Percentiles rank a stretch among this genome's conserved stretches.
Conservation (phyloP, 2,888 invertebrate genomes). For the Parnassius smintheus region DNA sequence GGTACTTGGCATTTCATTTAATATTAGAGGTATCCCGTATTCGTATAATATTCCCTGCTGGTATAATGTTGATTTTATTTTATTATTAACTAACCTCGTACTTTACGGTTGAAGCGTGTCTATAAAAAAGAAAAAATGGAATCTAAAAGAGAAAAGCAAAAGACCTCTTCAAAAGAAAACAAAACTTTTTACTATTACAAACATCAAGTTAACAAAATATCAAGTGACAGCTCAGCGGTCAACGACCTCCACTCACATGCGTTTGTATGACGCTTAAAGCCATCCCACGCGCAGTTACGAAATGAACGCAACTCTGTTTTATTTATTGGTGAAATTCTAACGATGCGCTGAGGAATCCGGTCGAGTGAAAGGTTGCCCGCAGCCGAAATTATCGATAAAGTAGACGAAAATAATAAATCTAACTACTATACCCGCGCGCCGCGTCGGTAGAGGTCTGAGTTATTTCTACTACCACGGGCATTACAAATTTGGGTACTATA, state of each 20-base stretch:
- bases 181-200: conserved; percentile 9
- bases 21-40: too few relatives aligned
- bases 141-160: too few relatives aligned
- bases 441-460: neutral
- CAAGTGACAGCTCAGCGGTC: conserved; percentile 20
- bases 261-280: conserved; percentile 13
- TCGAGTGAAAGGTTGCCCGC: conserved; percentile 21
- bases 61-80: too few relatives aligned
- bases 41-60: too few relatives aligned
- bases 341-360: conserved; percentile 22
- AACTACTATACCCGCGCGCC: conserved; percentile 1
- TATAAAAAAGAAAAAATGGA: too few relatives aligned
- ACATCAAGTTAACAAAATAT: conserved; percentile 11
- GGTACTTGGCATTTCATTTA: too few relatives aligned
- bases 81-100: too few relatives aligned
- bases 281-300: conserved; percentile 31
- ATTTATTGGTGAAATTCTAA: conserved; percentile 32
- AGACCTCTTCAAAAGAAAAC: conserved; percentile 3
- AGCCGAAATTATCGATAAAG: conserved; percentile 20
- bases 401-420: conserved; percentile 19
- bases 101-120: too few relatives aligned
- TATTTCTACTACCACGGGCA: neutral
- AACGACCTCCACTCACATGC: conserved; percentile 13
- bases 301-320: conserved; percentile 30
- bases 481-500: too few relatives aligned